Base-by-base conservation (phyloP, 2,888 invertebrate species). In the Ligdia adustata region DNA sequence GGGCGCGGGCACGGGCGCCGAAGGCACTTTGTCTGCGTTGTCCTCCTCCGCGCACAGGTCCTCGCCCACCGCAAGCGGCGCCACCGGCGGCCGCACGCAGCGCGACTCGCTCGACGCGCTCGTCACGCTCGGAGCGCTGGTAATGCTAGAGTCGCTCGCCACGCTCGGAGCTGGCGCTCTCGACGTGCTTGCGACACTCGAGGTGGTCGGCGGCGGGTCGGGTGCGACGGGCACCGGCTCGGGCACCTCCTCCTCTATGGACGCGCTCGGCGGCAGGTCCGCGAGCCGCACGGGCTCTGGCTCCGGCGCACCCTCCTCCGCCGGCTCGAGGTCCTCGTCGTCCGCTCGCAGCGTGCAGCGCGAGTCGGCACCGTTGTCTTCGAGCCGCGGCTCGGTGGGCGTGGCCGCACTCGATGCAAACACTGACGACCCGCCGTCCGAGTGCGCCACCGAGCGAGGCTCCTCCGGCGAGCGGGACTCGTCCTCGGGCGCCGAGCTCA, bases 401-500 rank as follows among this genome's bases (percentile, higher is more conserved):
- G 88, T 89, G 14, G 72, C 82, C 54, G 84, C 88, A 6, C 78
- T 80, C 9, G 87, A 87, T 14, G 88, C 85, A 68, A 89, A 89
- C 46, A 89, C 89, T 12, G 89, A 88, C 1, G 89, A 81, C 0
- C 89, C 88, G 55, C 83, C 88, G 47, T 88, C 88, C 14, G 86
- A 82, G 52, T 75, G 81, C 37, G 79, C 76, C n/a, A 77, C 62
- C 5, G 87, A 81, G 46, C 80, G 79, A n/a, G 42, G 4, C 28
- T 46, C 46, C 15, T 48, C 48, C 13, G 80, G 73, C 41, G 82
- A 70, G 16, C 69, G 60, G 33, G 79, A 74, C 55, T 71, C 72
- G 43, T 94, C 94, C 64, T 94, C 94, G 35, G 92, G 92, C 60
- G 93, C 94, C 16, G 94, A 93, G 86, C 94, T 94, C 52, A 94